phyloP scores from a whole-genome alignment of 2,797 vertebrate genomes.

The Percopsis omiscomaycus region DNA sequence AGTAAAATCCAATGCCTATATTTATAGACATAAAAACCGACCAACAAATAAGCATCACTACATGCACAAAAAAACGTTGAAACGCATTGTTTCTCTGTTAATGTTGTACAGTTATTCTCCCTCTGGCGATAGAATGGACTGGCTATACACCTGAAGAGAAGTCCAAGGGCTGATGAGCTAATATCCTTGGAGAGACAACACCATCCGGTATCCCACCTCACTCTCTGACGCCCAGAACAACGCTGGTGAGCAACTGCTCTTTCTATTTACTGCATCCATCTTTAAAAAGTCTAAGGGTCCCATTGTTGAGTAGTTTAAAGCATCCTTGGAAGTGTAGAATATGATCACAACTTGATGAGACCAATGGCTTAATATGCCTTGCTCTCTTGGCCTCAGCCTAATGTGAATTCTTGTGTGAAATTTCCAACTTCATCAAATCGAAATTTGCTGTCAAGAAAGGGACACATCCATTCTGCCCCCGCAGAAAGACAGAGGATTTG shows the following conservation, averaged over 20 bases:
- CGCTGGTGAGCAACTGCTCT: conserved; percentile 66
- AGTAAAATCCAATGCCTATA: too few species aligned
- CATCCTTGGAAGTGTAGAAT: too few species aligned
- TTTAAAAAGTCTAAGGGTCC: not conserved
- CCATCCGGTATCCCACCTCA: conserved; percentile 35
- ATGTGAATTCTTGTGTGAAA: not conserved
- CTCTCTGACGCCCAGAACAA: conserved; percentile 48
- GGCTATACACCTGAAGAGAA: conserved; percentile 72
- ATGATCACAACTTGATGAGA: not conserved
- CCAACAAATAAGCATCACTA: too few species aligned
- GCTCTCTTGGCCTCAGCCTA: not conserved
- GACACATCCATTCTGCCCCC: not conserved
- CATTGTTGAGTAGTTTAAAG: conserved; percentile 11
- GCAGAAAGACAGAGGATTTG: too few species aligned
- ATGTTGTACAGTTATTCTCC: conserved; percentile 17
- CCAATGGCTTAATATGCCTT: not conserved
- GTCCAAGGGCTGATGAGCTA: conserved; percentile 76
- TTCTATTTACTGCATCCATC: not conserved
- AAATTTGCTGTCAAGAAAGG: not conserved
- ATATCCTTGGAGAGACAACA: conserved; percentile 51
- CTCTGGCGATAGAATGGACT: conserved; percentile 69
- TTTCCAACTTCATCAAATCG: not conserved
- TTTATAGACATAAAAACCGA: too few species aligned
- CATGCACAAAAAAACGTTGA: too few species aligned
- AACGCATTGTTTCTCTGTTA: not conserved